Base-by-base conservation (phyloP, 2,888 invertebrate genomes). In the Plusia festucae region DNA sequence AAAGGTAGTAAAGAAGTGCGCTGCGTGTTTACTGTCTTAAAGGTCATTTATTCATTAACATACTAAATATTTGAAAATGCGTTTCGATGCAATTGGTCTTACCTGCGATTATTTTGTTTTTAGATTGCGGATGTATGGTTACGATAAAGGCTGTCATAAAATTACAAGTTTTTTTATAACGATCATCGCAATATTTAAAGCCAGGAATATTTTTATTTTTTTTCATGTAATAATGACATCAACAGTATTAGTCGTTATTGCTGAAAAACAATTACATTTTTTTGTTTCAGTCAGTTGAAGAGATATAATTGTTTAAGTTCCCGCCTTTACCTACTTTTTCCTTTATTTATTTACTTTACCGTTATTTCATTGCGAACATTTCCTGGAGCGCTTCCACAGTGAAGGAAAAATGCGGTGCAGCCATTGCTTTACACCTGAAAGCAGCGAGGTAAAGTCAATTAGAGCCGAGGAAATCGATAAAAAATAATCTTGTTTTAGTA, bases 331-430 rank as follows among this genome's bases (percentile, higher is more conserved):
- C n/a, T 40, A 15, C 40, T 15, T n/a, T n/a, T n/a, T 6, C 40
- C 40, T 40, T 40, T 40, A 40, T 40, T 40, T 40, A 40, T 40
- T 40, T 40, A 40, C 40, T 40, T 40, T 40, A 40, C 40, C 40
- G 15, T 40, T 40, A 40, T 40, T 40, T 40, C n/a, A 40, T 40
- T 40, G 40, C 40, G 40, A n/a, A 40, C 40, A 40, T 40, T 40
- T 40, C 40, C 40, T 40, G 40, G 7, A 40, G 40, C n/a, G 40
- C 40, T 4, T 13, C 40, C 40, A n/a, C n/a, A n/a, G n/a, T 40
- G 40, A 40, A n/a, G 40, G 40, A 40, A 15, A 30, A 40, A n/a
- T n/a, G 15, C 40, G n/a, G 40, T 40, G 40, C 40, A n/a, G 40
- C 40, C 40, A 40, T 40, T 40, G n/a, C 40, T 40, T 40, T 40